Evolutionary conservation across 2,113 vertebrate genomes (phyloP).

Genomic region (Cephalopterus ornatus): DNA sequence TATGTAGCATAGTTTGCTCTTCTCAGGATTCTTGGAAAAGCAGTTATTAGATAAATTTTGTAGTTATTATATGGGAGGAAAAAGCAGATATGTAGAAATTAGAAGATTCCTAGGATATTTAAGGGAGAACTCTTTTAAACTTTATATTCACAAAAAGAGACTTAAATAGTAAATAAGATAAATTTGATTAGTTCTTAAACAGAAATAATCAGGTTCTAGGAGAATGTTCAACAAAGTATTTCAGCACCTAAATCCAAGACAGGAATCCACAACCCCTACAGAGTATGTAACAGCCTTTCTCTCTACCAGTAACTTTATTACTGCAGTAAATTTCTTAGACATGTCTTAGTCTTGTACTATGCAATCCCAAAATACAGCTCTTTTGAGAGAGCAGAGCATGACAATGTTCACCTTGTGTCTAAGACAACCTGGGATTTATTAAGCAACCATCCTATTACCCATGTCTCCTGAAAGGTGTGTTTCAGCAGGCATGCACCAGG

Average conservation of each 20-base stretch:
- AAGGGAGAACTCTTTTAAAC: not conserved
- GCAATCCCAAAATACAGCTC: not conserved
- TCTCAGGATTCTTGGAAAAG: not conserved
- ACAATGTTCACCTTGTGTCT: not conserved
- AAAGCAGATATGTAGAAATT: not conserved
- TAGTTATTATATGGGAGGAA: fast-evolving
- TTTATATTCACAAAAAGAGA: not conserved
- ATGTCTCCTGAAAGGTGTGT: not conserved
- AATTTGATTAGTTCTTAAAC: not conserved
- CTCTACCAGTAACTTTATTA: not conserved
- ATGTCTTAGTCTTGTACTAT: not conserved
- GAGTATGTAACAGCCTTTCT: not conserved
- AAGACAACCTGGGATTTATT: not conserved
- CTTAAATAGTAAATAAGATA: not conserved
- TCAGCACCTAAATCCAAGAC: not conserved
- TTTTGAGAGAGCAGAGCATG: not conserved
- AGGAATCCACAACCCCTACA: not conserved
- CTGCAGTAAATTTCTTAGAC: not conserved
- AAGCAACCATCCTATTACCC: not conserved
- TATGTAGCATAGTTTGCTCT: not conserved
- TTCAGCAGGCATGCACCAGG: not conserved
- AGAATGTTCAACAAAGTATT: not conserved
- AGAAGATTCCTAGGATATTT: not conserved
- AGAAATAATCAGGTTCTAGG: not conserved
- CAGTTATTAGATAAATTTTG: not conserved